Evolutionary conservation across 2,888 invertebrate genomes (phyloP), one percentile per base, ranked within the genome.

Genomic region (Drosophila kambysellisi): DNA sequence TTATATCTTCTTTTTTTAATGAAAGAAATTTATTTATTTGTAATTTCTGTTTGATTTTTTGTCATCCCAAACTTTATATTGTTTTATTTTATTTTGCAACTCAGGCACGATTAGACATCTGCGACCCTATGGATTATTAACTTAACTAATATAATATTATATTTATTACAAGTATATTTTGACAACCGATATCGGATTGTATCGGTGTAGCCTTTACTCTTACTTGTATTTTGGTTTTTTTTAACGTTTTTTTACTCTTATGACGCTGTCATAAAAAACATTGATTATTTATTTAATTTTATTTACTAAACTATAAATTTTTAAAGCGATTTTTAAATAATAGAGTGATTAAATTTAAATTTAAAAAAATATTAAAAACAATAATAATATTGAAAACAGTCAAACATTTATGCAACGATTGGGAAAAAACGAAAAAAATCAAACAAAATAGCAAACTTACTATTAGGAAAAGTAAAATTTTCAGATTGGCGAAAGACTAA

Each of bases 381-480:
- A 11, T 6, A 3, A 39, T 9, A 41, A 41, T 41, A 1, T 9
- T 25, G 25, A n/a, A 41, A n/a, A 41, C n/a, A 3, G 0, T n/a
- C 0, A 9, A n/a, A 41, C 1, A 20, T 43, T 6, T 0, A 20
- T 43, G 12, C 6, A 6, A 4, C 6, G 0, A 43, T 12, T 43
- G 12, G 12, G 12, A 20, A 46, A 20, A 7, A 20, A 7, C 20
- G 20, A 20, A 20, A 15, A 41, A 15, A 7, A 46, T 15, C 2
- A 0, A 0, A 25, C 1, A 20, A 0, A 25, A 25, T 25, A 25
- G 25, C 12, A 8, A 15, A 0, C 20, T 4, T 20, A 17, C 9
- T 39, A 12, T 20, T 12, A 20, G 20, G 39, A 4, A n/a, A 9
- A 12, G 20, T 46, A 12, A 12, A 7, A 20, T 20, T 7, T 20